These are phyloP conservation scores for Microvelia longipes DNA, from an alignment of 1,140 invertebrate genomes.

Conservation along the genomic window DNA sequence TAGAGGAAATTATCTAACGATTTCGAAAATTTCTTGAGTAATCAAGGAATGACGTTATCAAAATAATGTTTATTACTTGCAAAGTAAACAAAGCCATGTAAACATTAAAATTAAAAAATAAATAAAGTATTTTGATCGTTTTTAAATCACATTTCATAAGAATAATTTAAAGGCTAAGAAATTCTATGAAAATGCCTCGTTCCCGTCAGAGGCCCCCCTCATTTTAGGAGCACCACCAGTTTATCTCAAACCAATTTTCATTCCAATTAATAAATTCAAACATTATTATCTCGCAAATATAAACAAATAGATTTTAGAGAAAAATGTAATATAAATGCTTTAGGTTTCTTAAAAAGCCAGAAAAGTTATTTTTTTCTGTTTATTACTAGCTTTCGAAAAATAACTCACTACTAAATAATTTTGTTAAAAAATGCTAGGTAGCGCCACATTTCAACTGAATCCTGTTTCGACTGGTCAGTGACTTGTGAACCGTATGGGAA, in stretches of 20 bases:
- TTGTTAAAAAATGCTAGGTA: background rate
- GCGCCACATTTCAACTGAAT: constrained; percentile 3
- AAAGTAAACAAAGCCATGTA: background rate
- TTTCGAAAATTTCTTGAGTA: background rate
- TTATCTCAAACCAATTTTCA: too few species aligned
- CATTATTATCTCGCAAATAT: too few species aligned
- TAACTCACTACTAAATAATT: background rate
- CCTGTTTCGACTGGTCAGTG: background rate
- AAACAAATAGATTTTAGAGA: too few species aligned
- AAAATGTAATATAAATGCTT: too few species aligned
- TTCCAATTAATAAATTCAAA: too few species aligned
- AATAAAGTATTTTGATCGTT: background rate
- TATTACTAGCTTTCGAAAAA: background rate
- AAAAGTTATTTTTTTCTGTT: too few species aligned
- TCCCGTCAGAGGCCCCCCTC: background rate
- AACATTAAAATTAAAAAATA: background rate
- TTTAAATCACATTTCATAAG: background rate
- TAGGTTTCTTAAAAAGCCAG: too few species aligned
- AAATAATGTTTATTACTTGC: background rate
- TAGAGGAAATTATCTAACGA: background rate
- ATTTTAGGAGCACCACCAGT: too few species aligned
- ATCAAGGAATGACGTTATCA: too few species aligned
- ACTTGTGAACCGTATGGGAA: background rate
- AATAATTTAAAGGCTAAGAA: background rate
- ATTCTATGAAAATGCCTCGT: background rate